Percentiles rank a stretch among this genome's conserved stretches.
Conservation (phyloP, 37 sponge, comb jelly and placozoan species). For the Bolinopsis microptera region DNA sequence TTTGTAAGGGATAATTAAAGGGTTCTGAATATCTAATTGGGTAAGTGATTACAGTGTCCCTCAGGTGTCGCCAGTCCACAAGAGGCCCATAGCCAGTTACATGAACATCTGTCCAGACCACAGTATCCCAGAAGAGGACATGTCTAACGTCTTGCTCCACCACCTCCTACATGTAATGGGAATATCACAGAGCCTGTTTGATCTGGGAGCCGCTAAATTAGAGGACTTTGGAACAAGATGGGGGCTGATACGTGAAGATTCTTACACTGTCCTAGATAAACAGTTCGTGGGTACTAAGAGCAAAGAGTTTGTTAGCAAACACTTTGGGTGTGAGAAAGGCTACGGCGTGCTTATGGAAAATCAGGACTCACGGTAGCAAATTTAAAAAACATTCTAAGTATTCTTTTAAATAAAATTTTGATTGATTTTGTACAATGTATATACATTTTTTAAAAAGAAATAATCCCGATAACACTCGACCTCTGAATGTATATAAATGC, state of each 20-base stretch:
- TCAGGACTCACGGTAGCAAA: constrained; percentile 5
- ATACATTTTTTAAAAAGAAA: no score
- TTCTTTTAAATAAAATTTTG: not conserved
- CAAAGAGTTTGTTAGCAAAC: not conserved
- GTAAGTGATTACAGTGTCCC: no score
- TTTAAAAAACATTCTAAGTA: not conserved
- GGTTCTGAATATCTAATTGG: no score
- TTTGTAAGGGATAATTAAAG: no score
- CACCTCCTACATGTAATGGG: constrained; percentile 29
- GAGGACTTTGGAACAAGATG: not conserved
- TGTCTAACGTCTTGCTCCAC: constrained; percentile 19
- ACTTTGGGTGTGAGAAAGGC: constrained; percentile 10
- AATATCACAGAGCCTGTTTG: not conserved
- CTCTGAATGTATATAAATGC: no score
- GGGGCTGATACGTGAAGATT: not conserved
- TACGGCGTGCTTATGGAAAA: constrained; percentile 56
- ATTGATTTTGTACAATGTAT: no score
- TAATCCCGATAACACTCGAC: no score
- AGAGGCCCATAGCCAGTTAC: constrained; percentile 24
- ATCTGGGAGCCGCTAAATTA: not conserved
- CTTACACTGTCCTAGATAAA: not conserved
- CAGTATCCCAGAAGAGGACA: not conserved
- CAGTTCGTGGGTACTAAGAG: not conserved
- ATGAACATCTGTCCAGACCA: constrained; percentile 18
- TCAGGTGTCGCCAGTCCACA: constrained; percentile 25